Base-by-base conservation (phyloP, 64 coral and sea anemone genomes). In the Montipora efflorescens region DNA sequence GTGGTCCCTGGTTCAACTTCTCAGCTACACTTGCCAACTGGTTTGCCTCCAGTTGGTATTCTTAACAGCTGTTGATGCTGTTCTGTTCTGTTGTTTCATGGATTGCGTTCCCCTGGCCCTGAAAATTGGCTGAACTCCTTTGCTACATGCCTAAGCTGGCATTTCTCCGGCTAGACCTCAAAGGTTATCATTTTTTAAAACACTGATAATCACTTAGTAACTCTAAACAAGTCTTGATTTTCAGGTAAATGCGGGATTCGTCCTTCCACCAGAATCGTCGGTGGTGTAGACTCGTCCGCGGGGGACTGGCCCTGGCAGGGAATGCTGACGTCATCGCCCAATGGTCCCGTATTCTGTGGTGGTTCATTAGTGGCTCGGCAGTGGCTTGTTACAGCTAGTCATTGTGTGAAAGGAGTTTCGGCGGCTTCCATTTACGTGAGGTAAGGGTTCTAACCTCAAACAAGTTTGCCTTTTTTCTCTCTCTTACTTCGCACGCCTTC, bases 381-480 rank as follows among this genome's bases (percentile, higher is more conserved):
- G 8, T 86, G 82, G 82, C 62, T 86, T 12, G 82, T 71, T n/a
- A 86, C 82, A 12, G 82, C 82, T 18, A 86, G 82, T 86, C 82
- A 86, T 43, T 86, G 82, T 22, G 82, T 86, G 2, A 51, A 69
- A 50, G 47, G 66, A 49, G 47, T 36, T 20, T 47, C 46, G 3
- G 82, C 43, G 66, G 46, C 4, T 15, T 71, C 82, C 66, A 71
- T 86, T 22, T 86, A 71, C n/a, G n/a, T 86, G n/a, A 18, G 82
- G 82, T 86, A 51, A 21, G 18, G n/a, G 45, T 19, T 71, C 21
- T 71, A 21, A n/a, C 4, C 20, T 7, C 18, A 71, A 71, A 71
- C 68, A 15, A 23, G 4, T 71, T 23, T 71, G 16, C 62, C 11
- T 14, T 36, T 36, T 36, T 36, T 36, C 36, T 36, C 36, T 36